A percentile compares a stretch with the other conserved stretches of the same genome.
Evolutionary conservation across 2,888 invertebrate species (phyloP).

Genomic region (Brachyptera putata): DNA sequence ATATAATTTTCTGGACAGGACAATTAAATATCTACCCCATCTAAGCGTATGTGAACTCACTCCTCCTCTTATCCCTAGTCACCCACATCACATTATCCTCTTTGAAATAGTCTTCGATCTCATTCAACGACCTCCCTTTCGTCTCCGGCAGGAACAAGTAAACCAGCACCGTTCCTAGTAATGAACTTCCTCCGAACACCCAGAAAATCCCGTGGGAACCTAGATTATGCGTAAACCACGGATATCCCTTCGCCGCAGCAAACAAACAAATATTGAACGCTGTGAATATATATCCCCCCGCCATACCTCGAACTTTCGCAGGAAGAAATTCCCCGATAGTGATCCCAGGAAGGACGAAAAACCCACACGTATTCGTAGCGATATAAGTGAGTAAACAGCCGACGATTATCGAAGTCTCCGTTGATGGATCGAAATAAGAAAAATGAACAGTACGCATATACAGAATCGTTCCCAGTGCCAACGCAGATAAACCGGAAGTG

Average conservation of each 20-base stretch:
- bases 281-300: constrained; percentile 69
- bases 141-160: constrained; percentile 71
- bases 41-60: neutral
- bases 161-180: constrained; percentile 59
- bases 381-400: constrained; percentile 62
- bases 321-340: constrained; percentile 74
- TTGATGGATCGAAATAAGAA: neutral
- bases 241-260: constrained; percentile 65
- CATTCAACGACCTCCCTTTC: constrained; percentile 62
- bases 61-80: constrained; percentile 22
- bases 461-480: constrained; percentile 54
- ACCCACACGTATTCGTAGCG: constrained; percentile 66
- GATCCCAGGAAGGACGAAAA: constrained; percentile 69
- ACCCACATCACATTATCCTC: constrained; percentile 51
- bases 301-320: constrained; percentile 65
- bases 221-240: constrained; percentile 44
- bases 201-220: constrained; percentile 66
- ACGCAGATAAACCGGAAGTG: constrained; percentile 61
- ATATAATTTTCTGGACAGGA: too few species aligned
- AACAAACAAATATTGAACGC: constrained; percentile 66
- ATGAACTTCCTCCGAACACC: constrained; percentile 62
- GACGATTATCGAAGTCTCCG: constrained; percentile 41
- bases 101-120: constrained; percentile 75
- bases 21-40: too few species aligned
- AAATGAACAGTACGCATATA: constrained; percentile 37